phyloP scores from a whole-genome alignment of 1,140 invertebrate genomes.

The Glomeris maerens region DNA sequence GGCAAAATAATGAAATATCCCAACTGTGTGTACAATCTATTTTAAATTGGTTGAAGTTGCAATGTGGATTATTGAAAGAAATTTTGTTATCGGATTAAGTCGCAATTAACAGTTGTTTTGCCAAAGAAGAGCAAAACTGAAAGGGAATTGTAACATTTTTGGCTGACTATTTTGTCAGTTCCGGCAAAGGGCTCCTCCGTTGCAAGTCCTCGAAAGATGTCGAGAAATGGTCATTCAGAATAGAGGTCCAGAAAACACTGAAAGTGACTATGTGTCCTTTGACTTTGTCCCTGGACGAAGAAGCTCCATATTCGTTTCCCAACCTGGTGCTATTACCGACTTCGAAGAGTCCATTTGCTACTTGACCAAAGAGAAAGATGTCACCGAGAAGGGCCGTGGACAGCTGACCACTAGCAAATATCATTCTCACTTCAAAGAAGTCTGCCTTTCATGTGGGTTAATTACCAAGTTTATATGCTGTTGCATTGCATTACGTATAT shows the following conservation, averaged over 20 bases:
- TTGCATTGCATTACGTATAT: slow-evolving; percentile 3
- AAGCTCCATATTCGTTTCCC: slow-evolving; percentile 30
- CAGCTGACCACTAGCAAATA: slow-evolving; percentile 69
- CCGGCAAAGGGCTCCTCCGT: slow-evolving; percentile 61
- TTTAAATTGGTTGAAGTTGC: neutral
- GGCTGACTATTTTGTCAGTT: slow-evolving; percentile 34
- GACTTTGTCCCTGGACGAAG: slow-evolving; percentile 76
- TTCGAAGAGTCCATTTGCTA: slow-evolving; percentile 84
- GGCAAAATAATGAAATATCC: neutral
- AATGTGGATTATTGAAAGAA: neutral
- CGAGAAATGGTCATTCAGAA: slow-evolving; percentile 71
- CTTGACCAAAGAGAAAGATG: slow-evolving; percentile 62
- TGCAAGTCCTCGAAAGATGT: slow-evolving; percentile 64
- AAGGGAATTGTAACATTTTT: neutral
- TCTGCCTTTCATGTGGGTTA: slow-evolving; percentile 67
- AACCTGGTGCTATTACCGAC: slow-evolving; percentile 42
- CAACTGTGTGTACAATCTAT: neutral
- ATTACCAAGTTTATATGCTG: slow-evolving; percentile 2
- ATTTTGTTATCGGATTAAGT: neutral
- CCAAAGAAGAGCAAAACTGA: neutral
- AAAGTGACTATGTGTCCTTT: slow-evolving; percentile 71
- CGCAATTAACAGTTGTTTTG: neutral
- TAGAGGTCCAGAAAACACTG: slow-evolving; percentile 59
- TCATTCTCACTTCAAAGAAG: slow-evolving; percentile 74
- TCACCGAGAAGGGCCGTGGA: slow-evolving; percentile 70